A percentile compares a stretch with the other conserved stretches of the same genome.
Evolutionary conservation across 2,113 vertebrate species (phyloP).

Genomic region (Oxygymnocypris stewartii): DNA sequence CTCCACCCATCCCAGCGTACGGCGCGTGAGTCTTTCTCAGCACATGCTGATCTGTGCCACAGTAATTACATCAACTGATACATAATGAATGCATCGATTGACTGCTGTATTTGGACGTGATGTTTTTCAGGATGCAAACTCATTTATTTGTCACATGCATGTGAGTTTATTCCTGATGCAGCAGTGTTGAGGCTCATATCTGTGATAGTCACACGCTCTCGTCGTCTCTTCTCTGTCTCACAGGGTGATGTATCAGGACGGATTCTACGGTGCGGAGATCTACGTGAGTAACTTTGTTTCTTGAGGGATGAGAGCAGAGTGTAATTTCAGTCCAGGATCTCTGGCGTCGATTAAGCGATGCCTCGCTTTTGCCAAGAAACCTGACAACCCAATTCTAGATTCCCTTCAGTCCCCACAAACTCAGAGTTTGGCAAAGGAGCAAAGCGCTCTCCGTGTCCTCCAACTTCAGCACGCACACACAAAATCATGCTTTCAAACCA

Average conservation of each 20-base stretch:
- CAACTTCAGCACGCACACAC: constrained; percentile 21
- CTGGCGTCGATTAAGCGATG: constrained; percentile 61
- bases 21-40: constrained; percentile 85
- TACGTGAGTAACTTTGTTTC: constrained; percentile 84
- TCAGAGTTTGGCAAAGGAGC: constrained; percentile 67
- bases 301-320: constrained; percentile 18
- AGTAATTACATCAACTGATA: background rate
- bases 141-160: too few relatives aligned
- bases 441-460: background rate
- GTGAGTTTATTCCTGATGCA: background rate
- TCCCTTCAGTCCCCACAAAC: constrained; percentile 63
- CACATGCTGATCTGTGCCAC: background rate
- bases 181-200: background rate
- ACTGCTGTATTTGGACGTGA: background rate
- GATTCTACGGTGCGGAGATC: constrained; percentile 96
- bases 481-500: background rate
- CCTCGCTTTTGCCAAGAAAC: constrained; percentile 65
- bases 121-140: background rate
- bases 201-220: background rate
- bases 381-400: constrained; percentile 71
- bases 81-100: background rate
- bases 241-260: constrained; percentile 97
- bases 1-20: constrained; percentile 89
- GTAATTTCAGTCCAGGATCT: constrained; percentile 6
- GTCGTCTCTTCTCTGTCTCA: constrained; percentile 49